These are phyloP conservation scores for Anisognathus igniventris DNA, from an alignment of 2,797 vertebrate genomes.

Conservation along the genomic window DNA sequence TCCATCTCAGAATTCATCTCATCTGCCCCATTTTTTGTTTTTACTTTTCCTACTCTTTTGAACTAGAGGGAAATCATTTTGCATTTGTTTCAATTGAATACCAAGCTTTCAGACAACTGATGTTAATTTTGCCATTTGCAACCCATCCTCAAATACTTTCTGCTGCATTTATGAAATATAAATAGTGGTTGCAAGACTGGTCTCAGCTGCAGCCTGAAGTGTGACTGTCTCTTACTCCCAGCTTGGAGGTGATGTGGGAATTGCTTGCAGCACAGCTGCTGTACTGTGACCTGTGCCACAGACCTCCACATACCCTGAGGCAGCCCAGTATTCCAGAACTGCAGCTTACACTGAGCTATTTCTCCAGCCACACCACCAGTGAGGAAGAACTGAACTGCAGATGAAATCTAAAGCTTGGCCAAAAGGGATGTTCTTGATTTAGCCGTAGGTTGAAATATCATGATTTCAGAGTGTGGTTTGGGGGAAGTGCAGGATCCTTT, in stretches of 20 bases:
- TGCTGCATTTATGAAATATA: background rate
- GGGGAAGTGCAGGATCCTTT: background rate
- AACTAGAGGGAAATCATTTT: background rate
- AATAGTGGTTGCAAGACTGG: background rate
- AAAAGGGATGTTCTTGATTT: background rate
- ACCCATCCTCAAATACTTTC: background rate
- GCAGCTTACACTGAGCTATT: background rate
- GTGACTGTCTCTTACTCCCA: background rate
- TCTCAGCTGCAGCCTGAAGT: background rate
- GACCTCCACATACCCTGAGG: rapidly evolving
- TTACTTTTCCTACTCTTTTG: background rate
- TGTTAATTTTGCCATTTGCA: background rate
- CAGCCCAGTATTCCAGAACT: background rate
- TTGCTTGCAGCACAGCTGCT: background rate
- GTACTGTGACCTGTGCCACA: rapidly evolving
- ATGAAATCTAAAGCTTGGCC: background rate
- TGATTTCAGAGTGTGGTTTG: background rate
- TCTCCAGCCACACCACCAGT: background rate
- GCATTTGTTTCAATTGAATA: background rate
- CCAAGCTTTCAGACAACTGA: background rate
- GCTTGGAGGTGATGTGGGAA: background rate
- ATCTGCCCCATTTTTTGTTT: background rate
- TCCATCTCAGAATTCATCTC: background rate
- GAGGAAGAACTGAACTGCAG: background rate
- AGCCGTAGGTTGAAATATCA: background rate